phyloP scores from a whole-genome alignment of 2,113 vertebrate species.

The Heteronetta atricapilla region DNA sequence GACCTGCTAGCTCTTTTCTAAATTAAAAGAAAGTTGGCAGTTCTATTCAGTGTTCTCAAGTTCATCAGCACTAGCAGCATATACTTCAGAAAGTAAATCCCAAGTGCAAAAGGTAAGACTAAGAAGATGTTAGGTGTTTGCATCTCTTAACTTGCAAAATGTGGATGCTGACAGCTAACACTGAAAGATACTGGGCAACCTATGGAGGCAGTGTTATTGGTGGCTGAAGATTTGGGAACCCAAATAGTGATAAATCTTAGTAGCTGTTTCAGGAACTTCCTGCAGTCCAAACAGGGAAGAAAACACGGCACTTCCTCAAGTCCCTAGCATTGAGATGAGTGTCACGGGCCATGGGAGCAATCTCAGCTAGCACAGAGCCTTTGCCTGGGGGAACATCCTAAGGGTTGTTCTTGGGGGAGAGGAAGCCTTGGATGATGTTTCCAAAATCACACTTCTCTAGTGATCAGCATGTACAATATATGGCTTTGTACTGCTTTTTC shows the following conservation, averaged over 20 bases:
- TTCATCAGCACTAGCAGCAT: not conserved
- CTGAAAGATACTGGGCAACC: not conserved
- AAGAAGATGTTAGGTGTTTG: not conserved
- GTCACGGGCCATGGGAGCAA: not conserved
- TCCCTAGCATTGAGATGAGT: not conserved
- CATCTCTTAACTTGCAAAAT: not conserved
- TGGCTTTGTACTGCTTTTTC: not conserved
- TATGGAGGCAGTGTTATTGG: not conserved
- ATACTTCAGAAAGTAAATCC: not conserved
- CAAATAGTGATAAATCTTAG: not conserved
- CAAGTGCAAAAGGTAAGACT: no score
- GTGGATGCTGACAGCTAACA: not conserved
- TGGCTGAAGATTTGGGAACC: not conserved
- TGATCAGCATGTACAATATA: not conserved
- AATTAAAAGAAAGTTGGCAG: not conserved
- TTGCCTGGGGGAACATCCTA: not conserved
- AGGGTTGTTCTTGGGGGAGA: not conserved
- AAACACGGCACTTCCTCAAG: not conserved
- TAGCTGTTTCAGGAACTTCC: not conserved
- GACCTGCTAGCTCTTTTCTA: not conserved
- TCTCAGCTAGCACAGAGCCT: not conserved
- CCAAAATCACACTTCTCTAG: not conserved
- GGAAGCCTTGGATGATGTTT: not conserved
- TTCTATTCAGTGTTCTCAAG: not conserved
- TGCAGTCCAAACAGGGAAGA: not conserved